Conservation (phyloP, 1,140 invertebrate species). For the Cotesia glomerata region DNA sequence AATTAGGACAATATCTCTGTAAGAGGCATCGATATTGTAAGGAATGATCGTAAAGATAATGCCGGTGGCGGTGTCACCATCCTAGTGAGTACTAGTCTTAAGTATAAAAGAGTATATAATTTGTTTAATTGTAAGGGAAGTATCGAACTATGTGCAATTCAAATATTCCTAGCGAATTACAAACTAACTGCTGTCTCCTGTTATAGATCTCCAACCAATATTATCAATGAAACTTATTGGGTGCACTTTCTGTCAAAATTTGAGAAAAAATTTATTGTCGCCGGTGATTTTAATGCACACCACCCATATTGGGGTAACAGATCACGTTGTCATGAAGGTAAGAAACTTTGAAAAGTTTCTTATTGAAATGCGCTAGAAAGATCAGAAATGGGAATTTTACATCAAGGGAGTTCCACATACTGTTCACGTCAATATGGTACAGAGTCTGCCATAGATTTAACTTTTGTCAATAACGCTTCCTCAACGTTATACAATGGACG, state of each 20-base stretch:
- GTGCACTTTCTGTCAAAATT: neutral
- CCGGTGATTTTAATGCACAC: neutral
- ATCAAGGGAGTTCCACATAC: neutral
- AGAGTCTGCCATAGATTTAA: neutral
- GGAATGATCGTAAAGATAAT: constrained; percentile 3
- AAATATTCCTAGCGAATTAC: neutral
- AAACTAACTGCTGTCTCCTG: neutral
- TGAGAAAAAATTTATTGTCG: neutral
- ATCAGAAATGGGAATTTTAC: neutral
- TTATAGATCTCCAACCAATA: neutral
- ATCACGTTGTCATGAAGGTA: neutral
- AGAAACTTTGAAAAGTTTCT: too few relatives aligned
- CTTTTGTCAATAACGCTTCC: neutral
- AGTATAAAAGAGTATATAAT: neutral
- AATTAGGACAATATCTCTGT: neutral
- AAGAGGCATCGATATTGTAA: constrained; percentile 8
- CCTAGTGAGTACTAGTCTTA: neutral
- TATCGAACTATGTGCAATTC: neutral
- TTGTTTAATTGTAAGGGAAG: neutral
- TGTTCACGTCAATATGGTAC: neutral
- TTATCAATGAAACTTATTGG: neutral
- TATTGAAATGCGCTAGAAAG: neutral
- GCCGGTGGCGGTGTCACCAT: constrained; percentile 5
- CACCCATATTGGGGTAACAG: neutral
- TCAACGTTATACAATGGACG: neutral